These are phyloP conservation scores for Lordiphosa fenestrarum DNA, from an alignment of 2,888 invertebrate genomes.

Conservation along the genomic window DNA sequence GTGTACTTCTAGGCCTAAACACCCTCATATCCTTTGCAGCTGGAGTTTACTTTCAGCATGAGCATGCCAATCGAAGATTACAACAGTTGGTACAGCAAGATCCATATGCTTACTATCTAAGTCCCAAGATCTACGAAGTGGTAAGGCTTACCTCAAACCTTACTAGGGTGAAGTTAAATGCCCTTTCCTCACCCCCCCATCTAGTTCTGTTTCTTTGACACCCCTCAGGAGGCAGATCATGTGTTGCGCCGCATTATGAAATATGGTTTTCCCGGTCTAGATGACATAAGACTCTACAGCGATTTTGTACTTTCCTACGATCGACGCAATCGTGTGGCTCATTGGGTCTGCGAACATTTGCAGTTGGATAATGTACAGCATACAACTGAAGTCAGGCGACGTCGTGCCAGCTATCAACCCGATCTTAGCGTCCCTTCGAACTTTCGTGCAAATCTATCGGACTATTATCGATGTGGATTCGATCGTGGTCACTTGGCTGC, in stretches of 20 bases:
- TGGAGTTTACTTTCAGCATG: conserved; percentile 66
- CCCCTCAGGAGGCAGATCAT: conserved; percentile 13
- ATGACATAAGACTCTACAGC: conserved; percentile 91
- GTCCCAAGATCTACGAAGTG: conserved; percentile 50
- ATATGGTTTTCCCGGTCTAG: conserved; percentile 94
- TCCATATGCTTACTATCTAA: conserved; percentile 67
- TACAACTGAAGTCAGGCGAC: conserved; percentile 85
- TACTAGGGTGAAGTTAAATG: too few species aligned
- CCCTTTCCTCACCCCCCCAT: too few species aligned
- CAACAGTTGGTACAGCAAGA: conserved; percentile 48
- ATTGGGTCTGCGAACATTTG: conserved; percentile 98
- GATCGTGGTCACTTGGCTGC: conserved; percentile 98
- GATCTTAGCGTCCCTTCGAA: conserved; percentile 91
- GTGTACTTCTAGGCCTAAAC: conserved; percentile 39
- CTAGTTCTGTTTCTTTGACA: conserved; percentile 52
- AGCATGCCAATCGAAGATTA: conserved; percentile 40
- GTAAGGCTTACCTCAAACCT: conserved; percentile 33
- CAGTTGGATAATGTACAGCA: conserved; percentile 85
- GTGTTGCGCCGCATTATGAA: conserved; percentile 90
- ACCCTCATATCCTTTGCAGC: conserved; percentile 45
- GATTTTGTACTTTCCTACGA: conserved; percentile 97
- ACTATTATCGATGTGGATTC: conserved; percentile 94
- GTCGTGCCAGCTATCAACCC: conserved; percentile 89
- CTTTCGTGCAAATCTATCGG: conserved; percentile 89
- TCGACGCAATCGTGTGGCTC: conserved; percentile 89